phyloP scores from a whole-genome alignment of 2,797 vertebrate genomes.

The Malacoraja senta region DNA sequence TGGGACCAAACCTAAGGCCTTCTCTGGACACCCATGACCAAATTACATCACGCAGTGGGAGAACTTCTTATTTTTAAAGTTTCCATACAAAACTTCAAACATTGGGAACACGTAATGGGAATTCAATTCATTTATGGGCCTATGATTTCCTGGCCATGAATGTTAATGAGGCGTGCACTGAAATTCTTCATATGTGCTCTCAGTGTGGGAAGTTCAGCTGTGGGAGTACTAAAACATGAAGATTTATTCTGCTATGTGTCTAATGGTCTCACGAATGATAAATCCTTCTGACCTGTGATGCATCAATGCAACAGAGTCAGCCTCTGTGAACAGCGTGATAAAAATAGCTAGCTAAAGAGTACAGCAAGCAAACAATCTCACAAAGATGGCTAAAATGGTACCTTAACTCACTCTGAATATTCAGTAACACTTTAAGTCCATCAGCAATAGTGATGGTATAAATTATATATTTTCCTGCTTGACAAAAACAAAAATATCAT shows the following conservation, averaged over 20 bases:
- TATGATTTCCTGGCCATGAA: neutral
- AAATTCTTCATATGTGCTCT: conserved; percentile 12
- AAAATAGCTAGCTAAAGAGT: neutral
- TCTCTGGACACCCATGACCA: neutral
- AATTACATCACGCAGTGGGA: neutral
- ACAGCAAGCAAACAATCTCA: neutral
- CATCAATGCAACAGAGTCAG: neutral
- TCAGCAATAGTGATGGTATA: no score
- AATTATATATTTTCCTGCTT: neutral
- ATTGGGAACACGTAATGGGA: neutral
- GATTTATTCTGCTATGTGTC: neutral
- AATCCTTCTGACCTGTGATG: neutral
- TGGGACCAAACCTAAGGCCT: neutral
- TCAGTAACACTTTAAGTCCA: neutral
- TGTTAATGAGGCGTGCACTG: conserved; percentile 1
- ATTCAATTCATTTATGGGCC: neutral
- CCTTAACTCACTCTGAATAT: neutral
- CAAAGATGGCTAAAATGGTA: neutral
- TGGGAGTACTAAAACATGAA: conserved; percentile 8
- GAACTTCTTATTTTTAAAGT: neutral
- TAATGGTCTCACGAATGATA: neutral
- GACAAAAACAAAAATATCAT: neutral
- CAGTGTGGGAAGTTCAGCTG: conserved; percentile 10
- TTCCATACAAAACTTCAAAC: neutral
- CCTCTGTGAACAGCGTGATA: neutral